Evolutionary conservation across 2,888 invertebrate genomes (phyloP).

Genomic region (Junonia oenone): DNA sequence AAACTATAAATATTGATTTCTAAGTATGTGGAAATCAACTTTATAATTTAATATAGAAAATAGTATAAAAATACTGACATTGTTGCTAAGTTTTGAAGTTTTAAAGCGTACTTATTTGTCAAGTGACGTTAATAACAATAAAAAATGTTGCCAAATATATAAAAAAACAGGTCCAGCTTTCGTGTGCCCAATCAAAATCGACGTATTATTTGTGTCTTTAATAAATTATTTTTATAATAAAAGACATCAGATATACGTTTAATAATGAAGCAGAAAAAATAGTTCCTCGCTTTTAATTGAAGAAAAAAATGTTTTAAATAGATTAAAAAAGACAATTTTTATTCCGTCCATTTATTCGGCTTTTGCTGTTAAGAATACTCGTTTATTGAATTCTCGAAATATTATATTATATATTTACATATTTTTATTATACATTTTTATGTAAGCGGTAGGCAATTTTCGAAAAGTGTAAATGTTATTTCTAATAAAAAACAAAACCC

Average conservation of each 20-base stretch:
- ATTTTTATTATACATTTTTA: background rate
- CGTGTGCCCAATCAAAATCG: background rate
- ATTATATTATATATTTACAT: background rate
- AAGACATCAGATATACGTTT: background rate
- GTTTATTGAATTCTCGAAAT: background rate
- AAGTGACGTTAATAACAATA: too few species aligned
- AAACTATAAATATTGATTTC: too few species aligned
- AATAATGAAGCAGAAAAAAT: background rate
- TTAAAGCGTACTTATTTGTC: too few species aligned
- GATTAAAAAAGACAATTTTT: background rate
- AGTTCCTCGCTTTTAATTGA: background rate
- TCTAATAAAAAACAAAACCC: too few species aligned
- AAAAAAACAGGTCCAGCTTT: too few species aligned
- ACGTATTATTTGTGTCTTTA: background rate
- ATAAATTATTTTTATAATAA: background rate
- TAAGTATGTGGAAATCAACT: too few species aligned
- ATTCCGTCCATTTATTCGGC: background rate
- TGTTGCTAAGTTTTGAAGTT: too few species aligned
- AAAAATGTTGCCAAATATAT: too few species aligned
- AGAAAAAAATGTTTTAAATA: background rate
- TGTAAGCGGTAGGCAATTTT: too few species aligned
- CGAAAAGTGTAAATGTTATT: too few species aligned
- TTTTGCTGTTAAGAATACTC: background rate
- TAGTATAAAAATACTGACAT: too few species aligned
- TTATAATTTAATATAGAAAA: too few species aligned